These are phyloP conservation scores for Fregetta grallaria DNA, from an alignment of 2,113 vertebrate genomes.

Conservation along the genomic window DNA sequence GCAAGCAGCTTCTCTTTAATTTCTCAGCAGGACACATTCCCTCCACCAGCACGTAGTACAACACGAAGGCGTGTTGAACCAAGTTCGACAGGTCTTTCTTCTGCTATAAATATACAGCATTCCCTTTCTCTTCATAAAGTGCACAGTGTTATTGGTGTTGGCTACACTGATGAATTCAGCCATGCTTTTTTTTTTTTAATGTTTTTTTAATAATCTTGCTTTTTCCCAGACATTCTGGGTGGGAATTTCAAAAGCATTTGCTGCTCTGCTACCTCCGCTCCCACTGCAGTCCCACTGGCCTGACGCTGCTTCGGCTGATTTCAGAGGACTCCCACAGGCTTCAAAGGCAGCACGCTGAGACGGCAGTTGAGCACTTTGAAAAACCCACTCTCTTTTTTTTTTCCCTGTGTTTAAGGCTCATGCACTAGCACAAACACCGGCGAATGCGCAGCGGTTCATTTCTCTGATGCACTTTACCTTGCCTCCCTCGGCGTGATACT, in stretches of 20 bases:
- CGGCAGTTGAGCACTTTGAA: not conserved
- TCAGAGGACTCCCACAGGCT: conserved; percentile 24
- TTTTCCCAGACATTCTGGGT: conserved; percentile 41
- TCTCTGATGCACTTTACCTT: conserved; percentile 70
- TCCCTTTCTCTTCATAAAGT: conserved; percentile 5
- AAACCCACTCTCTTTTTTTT: not conserved
- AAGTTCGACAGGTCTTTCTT: conserved; percentile 44
- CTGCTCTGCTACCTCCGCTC: not conserved
- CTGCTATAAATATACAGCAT: conserved; percentile 17
- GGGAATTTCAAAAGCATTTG: conserved; percentile 37
- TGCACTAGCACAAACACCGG: not conserved
- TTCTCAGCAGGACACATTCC: conserved; percentile 36
- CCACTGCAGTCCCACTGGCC: not conserved
- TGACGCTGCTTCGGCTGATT: not conserved
- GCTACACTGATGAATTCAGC: not conserved
- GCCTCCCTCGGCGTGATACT: conserved; percentile 91
- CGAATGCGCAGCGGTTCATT: accelerated
- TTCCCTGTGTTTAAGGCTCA: not conserved
- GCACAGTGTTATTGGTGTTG: not conserved
- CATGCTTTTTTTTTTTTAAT: not conserved
- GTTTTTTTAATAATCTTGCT: not conserved
- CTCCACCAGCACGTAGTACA: conserved; percentile 8
- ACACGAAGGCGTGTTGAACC: not conserved
- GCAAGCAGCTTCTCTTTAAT: conserved; percentile 10
- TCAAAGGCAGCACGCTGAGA: conserved; percentile 26